phyloP scores from a whole-genome alignment of 30 jellyfish, hydroid and myxozoan genomes.

The Cassiopea andromeda region DNA sequence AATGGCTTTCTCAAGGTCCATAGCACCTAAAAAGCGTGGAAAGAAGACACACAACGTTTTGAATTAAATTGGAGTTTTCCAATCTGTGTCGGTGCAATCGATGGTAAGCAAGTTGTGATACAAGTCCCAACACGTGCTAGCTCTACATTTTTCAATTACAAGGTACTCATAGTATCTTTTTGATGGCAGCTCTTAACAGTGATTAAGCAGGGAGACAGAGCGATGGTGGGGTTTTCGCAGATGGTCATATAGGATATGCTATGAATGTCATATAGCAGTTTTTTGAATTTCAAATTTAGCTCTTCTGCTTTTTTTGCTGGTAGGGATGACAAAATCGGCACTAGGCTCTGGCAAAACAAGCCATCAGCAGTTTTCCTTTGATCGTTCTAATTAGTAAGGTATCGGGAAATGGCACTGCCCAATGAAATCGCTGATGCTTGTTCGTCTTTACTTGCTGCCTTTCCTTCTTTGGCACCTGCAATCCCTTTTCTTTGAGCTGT shows the following conservation, averaged over 20 bases:
- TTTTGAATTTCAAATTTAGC: conserved; percentile 32
- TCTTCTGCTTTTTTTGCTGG: conserved; percentile 43
- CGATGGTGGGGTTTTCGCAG: conserved; percentile 76
- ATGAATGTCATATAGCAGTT: conserved; percentile 54
- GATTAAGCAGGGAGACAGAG: conserved; percentile 71
- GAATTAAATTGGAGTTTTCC: conserved; percentile 61
- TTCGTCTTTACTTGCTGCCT: conserved; percentile 23
- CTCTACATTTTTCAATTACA: conserved; percentile 46
- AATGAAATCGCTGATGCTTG: conserved; percentile 55
- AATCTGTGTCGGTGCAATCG: conserved; percentile 70
- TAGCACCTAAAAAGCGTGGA: conserved; percentile 46
- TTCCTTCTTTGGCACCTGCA: conserved; percentile 22
- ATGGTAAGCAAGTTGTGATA: conserved; percentile 60
- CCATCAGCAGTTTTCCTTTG: conserved; percentile 33
- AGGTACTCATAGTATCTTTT: conserved; percentile 62
- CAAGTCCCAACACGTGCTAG: conserved; percentile 79
- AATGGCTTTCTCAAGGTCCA: conserved; percentile 58
- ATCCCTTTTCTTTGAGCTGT: conserved; percentile 24
- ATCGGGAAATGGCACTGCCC: conserved; percentile 47
- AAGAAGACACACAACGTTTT: too few species aligned
- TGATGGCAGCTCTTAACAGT: conserved; percentile 52
- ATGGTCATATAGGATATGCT: conserved; percentile 66
- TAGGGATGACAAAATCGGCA: conserved; percentile 62
- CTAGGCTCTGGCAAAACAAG: conserved; percentile 65
- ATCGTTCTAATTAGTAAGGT: conserved; percentile 12